phyloP scores from a whole-genome alignment of 2,797 vertebrate genomes.

The Anolis apletophallus region DNA sequence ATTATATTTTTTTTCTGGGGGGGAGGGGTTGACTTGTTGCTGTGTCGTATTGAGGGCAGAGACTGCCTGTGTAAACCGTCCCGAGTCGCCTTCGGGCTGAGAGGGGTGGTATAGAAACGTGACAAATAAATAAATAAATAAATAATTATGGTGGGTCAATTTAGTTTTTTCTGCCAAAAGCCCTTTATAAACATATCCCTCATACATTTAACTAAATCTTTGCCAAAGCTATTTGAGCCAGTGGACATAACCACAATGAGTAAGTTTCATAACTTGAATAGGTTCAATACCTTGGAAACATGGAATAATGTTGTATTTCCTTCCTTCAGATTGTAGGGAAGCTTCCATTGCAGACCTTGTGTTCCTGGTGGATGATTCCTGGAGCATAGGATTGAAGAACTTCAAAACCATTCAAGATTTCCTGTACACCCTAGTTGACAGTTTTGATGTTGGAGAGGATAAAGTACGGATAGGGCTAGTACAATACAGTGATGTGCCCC shows the following conservation, averaged over 20 bases:
- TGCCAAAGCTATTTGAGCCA: neutral
- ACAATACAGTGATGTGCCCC: constrained; percentile 77
- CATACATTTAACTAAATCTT: neutral
- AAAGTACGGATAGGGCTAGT: constrained; percentile 82
- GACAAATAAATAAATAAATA: too few relatives aligned
- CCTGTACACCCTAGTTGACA: constrained; percentile 74
- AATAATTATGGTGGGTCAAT: neutral
- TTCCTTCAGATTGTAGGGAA: constrained; percentile 81
- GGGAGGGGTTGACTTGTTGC: too few relatives aligned
- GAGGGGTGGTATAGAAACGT: too few relatives aligned
- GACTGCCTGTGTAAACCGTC: too few relatives aligned
- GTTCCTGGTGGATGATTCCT: constrained; percentile 85
- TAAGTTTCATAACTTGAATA: neutral
- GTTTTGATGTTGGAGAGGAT: constrained; percentile 80
- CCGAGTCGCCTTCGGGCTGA: too few relatives aligned
- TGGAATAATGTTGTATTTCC: neutral
- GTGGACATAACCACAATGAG: neutral
- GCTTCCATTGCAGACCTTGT: constrained; percentile 82
- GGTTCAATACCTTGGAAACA: neutral
- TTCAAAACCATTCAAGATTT: constrained; percentile 80
- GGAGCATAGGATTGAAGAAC: constrained; percentile 78
- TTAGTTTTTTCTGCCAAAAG: neutral
- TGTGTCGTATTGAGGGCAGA: too few relatives aligned
- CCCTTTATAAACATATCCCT: neutral
- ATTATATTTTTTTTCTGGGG: too few relatives aligned